Conservation (phyloP, 1,140 invertebrate genomes). For the Amphibalanus amphitrite region DNA sequence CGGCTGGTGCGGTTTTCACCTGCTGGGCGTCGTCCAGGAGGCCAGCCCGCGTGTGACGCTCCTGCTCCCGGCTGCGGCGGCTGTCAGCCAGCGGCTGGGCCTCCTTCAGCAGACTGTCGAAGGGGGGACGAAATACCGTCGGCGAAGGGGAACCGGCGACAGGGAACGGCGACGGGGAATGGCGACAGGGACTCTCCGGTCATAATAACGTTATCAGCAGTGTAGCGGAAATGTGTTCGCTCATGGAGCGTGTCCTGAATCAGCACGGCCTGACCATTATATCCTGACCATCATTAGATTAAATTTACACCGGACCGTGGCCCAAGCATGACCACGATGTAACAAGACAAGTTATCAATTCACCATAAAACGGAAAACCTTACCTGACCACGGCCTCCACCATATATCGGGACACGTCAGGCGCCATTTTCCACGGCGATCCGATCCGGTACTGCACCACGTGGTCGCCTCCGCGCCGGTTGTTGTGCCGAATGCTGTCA, state of each 20-base stretch:
- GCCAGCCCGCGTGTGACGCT: constrained; percentile 27
- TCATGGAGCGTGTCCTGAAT: too few relatives aligned
- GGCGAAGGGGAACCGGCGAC: too few relatives aligned
- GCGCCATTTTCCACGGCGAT: constrained; percentile 68
- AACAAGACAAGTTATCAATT: too few relatives aligned
- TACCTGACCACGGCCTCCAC: constrained; percentile 92
- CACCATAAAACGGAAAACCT: constrained; percentile 12
- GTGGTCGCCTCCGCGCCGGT: constrained; percentile 65
- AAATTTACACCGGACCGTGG: too few relatives aligned
- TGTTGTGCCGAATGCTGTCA: constrained; percentile 73
- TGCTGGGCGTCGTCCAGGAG: constrained; percentile 25
- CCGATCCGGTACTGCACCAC: constrained; percentile 71
- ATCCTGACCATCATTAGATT: too few relatives aligned
- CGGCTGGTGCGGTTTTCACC: constrained; percentile 18
- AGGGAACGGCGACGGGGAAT: too few relatives aligned
- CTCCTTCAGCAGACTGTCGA: constrained; percentile 27
- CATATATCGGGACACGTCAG: constrained; percentile 79
- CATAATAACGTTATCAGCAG: too few relatives aligned
- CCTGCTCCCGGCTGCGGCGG: constrained; percentile 23
- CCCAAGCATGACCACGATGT: too few relatives aligned
- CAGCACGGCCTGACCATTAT: too few relatives aligned
- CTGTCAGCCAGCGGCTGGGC: constrained; percentile 25
- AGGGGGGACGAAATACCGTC: too few relatives aligned
- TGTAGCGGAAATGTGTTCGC: too few relatives aligned
- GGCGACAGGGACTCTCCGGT: too few relatives aligned